A percentile compares a stretch with the other conserved stretches of the same genome.
Conservation (phyloP, 2,888 invertebrate species). For the Anorthoa munda region DNA sequence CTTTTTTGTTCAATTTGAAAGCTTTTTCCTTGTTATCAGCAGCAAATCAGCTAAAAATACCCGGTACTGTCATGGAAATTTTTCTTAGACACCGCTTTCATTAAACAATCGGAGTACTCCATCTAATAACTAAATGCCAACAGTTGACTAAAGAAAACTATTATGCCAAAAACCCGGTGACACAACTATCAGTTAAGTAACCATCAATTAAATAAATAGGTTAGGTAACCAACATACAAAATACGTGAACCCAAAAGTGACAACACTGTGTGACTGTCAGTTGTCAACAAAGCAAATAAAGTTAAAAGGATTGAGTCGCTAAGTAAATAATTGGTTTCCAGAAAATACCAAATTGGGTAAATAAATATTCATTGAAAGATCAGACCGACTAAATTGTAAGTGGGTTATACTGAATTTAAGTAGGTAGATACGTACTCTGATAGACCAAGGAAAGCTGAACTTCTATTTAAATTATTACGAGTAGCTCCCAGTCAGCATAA, state of each 20-base stretch:
- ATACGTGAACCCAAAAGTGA: neutral
- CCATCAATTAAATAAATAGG: slow-evolving; percentile 5
- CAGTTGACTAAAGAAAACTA: neutral
- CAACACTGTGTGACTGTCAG: slow-evolving; percentile 9
- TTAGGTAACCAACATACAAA: neutral
- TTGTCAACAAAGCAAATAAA: slow-evolving; percentile 21
- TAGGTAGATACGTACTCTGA: too few species aligned
- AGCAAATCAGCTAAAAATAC: neutral
- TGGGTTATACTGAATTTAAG: neutral
- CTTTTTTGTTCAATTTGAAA: neutral
- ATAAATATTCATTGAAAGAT: slow-evolving; percentile 28
- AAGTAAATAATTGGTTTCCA: slow-evolving; percentile 17
- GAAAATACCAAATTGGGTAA: slow-evolving; percentile 1
- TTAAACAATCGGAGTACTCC: neutral
- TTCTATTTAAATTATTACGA: neutral
- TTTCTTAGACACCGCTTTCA: too few species aligned
- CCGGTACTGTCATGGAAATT: neutral
- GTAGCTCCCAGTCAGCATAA: neutral
- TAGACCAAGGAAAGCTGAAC: too few species aligned
- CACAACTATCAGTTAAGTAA: slow-evolving; percentile 4
- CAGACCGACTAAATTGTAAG: neutral
- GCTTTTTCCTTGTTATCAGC: neutral
- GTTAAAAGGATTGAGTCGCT: slow-evolving; percentile 29
- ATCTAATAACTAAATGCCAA: neutral
- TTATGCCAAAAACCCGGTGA: neutral